These are phyloP conservation scores for Phalera bucephala DNA, from an alignment of 2,888 invertebrate genomes.

Conservation along the genomic window DNA sequence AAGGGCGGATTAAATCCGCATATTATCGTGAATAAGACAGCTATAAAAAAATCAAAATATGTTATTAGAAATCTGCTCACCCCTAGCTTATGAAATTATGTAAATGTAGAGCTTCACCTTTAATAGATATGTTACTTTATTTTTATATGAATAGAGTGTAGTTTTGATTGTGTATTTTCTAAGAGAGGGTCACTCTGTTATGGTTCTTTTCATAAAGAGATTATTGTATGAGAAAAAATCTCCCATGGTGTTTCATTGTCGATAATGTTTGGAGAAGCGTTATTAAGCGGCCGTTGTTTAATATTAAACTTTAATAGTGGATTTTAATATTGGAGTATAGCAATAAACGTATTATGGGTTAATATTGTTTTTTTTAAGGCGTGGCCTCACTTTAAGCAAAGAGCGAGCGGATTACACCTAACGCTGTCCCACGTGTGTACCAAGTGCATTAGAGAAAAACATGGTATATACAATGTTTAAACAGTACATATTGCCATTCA, in stretches of 20 bases:
- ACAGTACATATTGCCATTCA: too few relatives aligned
- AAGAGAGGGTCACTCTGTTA: slow-evolving; percentile 44
- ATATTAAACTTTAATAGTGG: slow-evolving; percentile 45
- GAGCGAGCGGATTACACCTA: too few relatives aligned
- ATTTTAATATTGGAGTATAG: slow-evolving; percentile 21
- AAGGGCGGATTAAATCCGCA: slow-evolving; percentile 39
- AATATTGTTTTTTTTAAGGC: neutral
- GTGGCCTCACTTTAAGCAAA: too few relatives aligned
- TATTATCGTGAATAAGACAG: slow-evolving; percentile 56
- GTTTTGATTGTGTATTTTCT: slow-evolving; percentile 5
- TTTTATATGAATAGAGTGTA: neutral
- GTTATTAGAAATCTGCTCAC: slow-evolving; percentile 71
- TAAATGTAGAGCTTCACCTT: slow-evolving; percentile 37
- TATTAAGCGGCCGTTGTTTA: slow-evolving; percentile 49
- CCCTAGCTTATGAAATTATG: slow-evolving; percentile 77
- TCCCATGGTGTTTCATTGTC: slow-evolving; percentile 66
- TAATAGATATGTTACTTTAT: slow-evolving; percentile 5
- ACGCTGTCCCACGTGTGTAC: too few relatives aligned
- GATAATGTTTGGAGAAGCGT: slow-evolving; percentile 50
- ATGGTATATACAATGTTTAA: too few relatives aligned
- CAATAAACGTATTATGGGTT: slow-evolving; percentile 5
- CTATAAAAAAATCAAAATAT: slow-evolving; percentile 69
- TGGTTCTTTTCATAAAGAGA: slow-evolving; percentile 59
- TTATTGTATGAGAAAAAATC: slow-evolving; percentile 60
- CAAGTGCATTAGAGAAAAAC: too few relatives aligned